A percentile compares a stretch with the other conserved stretches of the same genome.
phyloP scores from a whole-genome alignment of 2,888 invertebrate species.

The Osmoderma eremita region DNA sequence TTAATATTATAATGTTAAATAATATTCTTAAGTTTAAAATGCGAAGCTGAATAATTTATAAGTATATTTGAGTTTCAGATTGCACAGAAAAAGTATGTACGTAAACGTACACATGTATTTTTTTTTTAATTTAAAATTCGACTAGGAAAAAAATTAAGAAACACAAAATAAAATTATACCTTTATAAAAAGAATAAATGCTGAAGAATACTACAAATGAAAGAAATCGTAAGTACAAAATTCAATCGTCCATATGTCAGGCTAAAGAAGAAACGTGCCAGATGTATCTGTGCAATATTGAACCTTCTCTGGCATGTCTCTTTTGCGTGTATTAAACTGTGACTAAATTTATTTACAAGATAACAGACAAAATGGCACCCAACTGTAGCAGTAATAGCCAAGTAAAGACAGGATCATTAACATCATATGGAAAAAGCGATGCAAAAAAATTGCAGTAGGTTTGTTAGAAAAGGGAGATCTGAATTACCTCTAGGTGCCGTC shows the following conservation, averaged over 20 bases:
- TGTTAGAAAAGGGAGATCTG: slow-evolving; percentile 25
- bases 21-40: too few relatives aligned
- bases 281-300: background rate
- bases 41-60: too few relatives aligned
- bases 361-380: slow-evolving; percentile 55
- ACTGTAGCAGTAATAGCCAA: slow-evolving; percentile 8
- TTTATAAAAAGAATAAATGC: background rate
- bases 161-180: too few relatives aligned
- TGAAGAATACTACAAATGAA: background rate
- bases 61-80: too few relatives aligned
- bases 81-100: too few relatives aligned
- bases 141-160: too few relatives aligned
- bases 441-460: slow-evolving; percentile 21
- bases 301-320: slow-evolving; percentile 8
- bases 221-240: background rate
- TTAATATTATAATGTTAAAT: background rate
- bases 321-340: slow-evolving; percentile 39
- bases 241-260: slow-evolving; percentile 23
- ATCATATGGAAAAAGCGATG: slow-evolving; percentile 13
- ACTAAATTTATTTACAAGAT: slow-evolving; percentile 48
- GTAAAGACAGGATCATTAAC: slow-evolving; percentile 29
- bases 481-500: slow-evolving; percentile 48
- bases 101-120: too few relatives aligned
- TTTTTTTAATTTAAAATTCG: too few relatives aligned
- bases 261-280: background rate